Conservation (phyloP, 2,797 vertebrate species). For the Clarias fuscus region DNA sequence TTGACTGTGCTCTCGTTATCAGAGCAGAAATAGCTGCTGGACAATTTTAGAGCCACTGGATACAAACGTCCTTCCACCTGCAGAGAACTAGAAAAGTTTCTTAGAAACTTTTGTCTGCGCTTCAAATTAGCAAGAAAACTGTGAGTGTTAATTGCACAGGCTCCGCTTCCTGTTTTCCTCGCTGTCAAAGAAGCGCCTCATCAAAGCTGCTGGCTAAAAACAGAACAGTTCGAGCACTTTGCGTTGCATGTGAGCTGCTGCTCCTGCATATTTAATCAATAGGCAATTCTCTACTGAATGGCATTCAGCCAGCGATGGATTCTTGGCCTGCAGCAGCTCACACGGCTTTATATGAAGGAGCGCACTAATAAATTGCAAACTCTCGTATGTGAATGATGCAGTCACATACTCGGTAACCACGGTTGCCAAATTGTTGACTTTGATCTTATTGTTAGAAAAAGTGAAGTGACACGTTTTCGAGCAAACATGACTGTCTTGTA, state of each 20-base stretch:
- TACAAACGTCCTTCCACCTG: slow-evolving; percentile 32
- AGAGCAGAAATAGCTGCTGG: slow-evolving; percentile 43
- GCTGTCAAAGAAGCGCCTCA: slow-evolving; percentile 13
- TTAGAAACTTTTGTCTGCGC: slow-evolving; percentile 29
- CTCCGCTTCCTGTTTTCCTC: slow-evolving; percentile 2
- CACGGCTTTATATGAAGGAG: slow-evolving; percentile 23
- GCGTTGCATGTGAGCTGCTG: slow-evolving; percentile 18
- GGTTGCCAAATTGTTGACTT: not conserved
- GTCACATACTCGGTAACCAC: not conserved
- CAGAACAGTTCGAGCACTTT: slow-evolving; percentile 10
- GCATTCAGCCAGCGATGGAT: slow-evolving; percentile 33
- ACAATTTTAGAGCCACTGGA: slow-evolving; percentile 34
- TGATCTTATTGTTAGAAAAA: not conserved
- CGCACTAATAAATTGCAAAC: not conserved
- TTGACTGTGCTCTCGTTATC: slow-evolving; percentile 36
- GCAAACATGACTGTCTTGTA: not conserved
- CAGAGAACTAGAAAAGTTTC: slow-evolving; percentile 1
- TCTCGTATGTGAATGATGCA: slow-evolving; percentile 3
- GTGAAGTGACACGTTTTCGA: not conserved
- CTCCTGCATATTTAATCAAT: slow-evolving; percentile 31
- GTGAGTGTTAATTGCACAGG: slow-evolving; percentile 28
- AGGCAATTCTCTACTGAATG: slow-evolving; percentile 30
- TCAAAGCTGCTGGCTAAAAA: slow-evolving; percentile 7
- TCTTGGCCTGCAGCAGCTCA: slow-evolving; percentile 32
- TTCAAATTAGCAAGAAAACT: not conserved